These are phyloP conservation scores for Stegana nigrithorax DNA, from an alignment of 2,888 invertebrate genomes.

Conservation along the genomic window DNA sequence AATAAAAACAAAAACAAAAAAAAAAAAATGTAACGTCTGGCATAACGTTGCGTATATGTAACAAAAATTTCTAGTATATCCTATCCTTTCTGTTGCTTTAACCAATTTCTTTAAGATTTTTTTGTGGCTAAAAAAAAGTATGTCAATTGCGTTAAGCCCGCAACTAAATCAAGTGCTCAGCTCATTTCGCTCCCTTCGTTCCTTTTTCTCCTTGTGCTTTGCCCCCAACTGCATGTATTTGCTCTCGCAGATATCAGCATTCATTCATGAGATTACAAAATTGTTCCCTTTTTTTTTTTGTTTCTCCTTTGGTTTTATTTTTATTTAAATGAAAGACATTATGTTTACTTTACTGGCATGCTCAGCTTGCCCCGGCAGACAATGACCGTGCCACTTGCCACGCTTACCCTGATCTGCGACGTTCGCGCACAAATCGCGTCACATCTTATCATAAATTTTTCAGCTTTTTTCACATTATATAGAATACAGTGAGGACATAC, in stretches of 20 bases:
- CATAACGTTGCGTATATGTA: not conserved
- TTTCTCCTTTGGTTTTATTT: too few species aligned
- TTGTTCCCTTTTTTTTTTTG: too few species aligned
- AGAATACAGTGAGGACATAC: too few species aligned
- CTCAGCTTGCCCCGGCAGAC: not conserved
- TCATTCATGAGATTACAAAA: constrained; percentile 61
- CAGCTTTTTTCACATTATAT: too few species aligned
- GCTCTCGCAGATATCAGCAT: constrained; percentile 63
- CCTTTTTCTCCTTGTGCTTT: not conserved
- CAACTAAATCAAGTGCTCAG: too few species aligned
- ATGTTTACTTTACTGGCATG: not conserved
- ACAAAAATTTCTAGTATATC: not conserved
- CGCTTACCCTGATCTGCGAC: not conserved
- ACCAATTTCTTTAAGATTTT: too few species aligned
- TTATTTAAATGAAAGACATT: constrained; percentile 54
- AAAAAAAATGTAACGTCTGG: too few species aligned
- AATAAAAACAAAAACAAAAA: not conserved
- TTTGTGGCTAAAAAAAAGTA: too few species aligned
- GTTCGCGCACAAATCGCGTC: not conserved
- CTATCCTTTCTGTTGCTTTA: too few species aligned
- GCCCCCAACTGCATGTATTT: too few species aligned
- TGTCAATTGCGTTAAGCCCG: too few species aligned
- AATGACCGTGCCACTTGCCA: too few species aligned
- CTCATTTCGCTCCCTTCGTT: not conserved
- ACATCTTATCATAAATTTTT: constrained; percentile 14